Conservation (phyloP, 2,888 invertebrate genomes). For the Tipula confusa region DNA sequence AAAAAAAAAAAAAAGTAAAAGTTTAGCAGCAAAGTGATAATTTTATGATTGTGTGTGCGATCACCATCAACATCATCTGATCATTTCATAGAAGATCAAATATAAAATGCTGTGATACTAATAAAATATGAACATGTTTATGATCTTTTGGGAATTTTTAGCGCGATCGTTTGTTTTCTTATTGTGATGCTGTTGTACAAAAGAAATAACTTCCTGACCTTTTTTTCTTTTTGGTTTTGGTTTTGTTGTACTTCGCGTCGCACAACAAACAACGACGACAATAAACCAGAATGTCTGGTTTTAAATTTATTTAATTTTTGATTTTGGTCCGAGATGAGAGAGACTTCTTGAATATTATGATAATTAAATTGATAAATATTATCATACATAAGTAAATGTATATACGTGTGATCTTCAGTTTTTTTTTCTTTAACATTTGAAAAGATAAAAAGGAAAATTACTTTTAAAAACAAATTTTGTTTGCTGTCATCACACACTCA, state of each 20-base stretch:
- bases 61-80: not conserved
- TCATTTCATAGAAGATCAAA: not conserved
- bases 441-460: not conserved
- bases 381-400: not conserved
- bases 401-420: not conserved
- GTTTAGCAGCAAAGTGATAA: slow-evolving; percentile 16
- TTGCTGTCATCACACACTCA: too few relatives aligned
- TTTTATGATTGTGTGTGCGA: not conserved
- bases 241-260: not conserved
- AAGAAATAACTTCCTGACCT: slow-evolving; percentile 5
- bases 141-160: not conserved
- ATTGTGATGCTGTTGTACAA: not conserved
- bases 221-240: not conserved
- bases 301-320: not conserved
- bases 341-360: not conserved
- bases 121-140: not conserved
- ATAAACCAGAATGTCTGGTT: not conserved
- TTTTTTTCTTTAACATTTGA: not conserved
- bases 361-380: slow-evolving; percentile 20
- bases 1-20: not conserved
- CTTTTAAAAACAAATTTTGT: not conserved
- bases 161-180: not conserved
- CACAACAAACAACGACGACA: not conserved
- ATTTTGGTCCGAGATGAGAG: not conserved
- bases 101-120: not conserved